Evolutionary conservation across 2,113 vertebrate genomes (phyloP).

Genomic region (Crotalus helleri): DNA sequence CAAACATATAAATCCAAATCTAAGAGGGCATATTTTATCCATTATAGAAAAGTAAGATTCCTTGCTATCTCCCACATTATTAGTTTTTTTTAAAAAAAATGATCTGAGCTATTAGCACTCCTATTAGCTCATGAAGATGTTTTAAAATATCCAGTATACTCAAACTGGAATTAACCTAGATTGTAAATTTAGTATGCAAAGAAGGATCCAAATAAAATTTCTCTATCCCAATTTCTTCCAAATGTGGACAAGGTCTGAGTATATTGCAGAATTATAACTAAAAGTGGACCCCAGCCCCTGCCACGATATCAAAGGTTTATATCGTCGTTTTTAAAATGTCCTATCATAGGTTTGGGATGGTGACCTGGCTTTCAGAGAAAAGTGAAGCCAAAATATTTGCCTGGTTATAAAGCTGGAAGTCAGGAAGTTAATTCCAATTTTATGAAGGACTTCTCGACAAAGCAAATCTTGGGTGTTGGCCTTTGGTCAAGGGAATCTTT

Average conservation of each 20-base stretch:
- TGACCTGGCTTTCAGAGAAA: not conserved
- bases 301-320: not conserved
- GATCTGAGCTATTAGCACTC: not conserved
- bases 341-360: not conserved
- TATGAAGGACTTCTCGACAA: not conserved
- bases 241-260: not conserved
- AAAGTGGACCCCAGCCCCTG: not conserved
- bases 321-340: not conserved
- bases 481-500: not conserved
- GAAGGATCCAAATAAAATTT: not conserved
- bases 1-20: not conserved
- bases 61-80: not conserved
- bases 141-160: not conserved
- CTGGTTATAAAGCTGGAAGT: not conserved
- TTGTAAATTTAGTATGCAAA: not conserved
- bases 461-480: not conserved
- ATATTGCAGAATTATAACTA: not conserved
- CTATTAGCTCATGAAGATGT: not conserved
- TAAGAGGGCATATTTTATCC: not conserved
- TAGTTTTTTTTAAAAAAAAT: not conserved
- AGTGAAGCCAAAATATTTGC: not conserved
- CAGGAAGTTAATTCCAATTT: not conserved
- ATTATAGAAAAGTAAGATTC: not conserved
- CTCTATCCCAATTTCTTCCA: not conserved
- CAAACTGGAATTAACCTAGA: not conserved